phyloP scores from a whole-genome alignment of 2,113 vertebrate genomes.

The Colinus virginianus region DNA sequence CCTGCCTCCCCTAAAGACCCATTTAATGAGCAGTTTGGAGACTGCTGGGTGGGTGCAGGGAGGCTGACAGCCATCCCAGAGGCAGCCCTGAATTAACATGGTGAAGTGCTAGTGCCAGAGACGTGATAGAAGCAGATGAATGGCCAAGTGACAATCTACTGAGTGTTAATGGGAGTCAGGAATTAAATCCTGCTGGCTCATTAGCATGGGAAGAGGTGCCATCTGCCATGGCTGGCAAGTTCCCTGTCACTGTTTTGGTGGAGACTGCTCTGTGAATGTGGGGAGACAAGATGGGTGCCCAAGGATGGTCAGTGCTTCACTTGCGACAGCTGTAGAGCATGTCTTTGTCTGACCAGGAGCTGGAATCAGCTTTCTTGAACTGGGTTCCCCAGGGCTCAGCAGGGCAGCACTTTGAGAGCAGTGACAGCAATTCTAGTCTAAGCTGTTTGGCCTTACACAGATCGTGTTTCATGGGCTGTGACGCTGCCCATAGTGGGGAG shows the following conservation, averaged over 20 bases:
- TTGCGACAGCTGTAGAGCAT: background rate
- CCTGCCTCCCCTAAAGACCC: background rate
- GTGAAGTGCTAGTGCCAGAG: background rate
- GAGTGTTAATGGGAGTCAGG: constrained; percentile 34
- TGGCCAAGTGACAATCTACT: constrained; percentile 32
- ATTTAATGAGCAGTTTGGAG: background rate
- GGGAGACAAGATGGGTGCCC: background rate
- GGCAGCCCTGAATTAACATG: background rate
- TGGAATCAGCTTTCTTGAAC: background rate
- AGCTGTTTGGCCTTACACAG: too few species aligned
- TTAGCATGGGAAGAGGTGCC: constrained; percentile 54
- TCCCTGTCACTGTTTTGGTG: background rate
- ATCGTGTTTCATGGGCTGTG: background rate
- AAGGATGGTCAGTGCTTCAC: background rate
- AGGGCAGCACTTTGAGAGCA: too few species aligned
- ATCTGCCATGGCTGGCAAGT: constrained; percentile 49
- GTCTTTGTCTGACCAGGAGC: background rate
- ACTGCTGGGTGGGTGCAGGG: background rate
- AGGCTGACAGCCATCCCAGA: background rate
- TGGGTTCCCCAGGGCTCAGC: background rate
- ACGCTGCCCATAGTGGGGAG: background rate
- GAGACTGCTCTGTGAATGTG: background rate
- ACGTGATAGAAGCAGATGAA: constrained; percentile 19
- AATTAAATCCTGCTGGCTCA: constrained; percentile 34
- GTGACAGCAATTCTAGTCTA: background rate